Base-by-base conservation (phyloP, 2,888 invertebrate genomes). In the Eilema griseolum region DNA sequence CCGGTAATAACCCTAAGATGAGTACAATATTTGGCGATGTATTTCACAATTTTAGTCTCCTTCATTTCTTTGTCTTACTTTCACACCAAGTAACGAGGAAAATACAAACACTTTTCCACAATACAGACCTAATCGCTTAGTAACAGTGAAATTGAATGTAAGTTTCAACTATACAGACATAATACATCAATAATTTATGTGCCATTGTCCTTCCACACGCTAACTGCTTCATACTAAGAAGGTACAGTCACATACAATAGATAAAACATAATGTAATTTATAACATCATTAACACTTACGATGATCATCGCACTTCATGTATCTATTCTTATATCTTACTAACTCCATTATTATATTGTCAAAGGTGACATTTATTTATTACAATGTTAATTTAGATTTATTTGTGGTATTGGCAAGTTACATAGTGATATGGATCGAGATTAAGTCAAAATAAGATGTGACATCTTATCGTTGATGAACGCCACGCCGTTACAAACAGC, bases 91-190 rank as follows among this genome's bases (percentile, higher is more conserved):
- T 37, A 37, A 62, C 62, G 37, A 16, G 8, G 37, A 62, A 62
- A 37, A 37, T n/a, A 61, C n/a, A 8, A 24, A 62, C 24, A 37
- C 23, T 24, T 33, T 3, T 37, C 24, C 14, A 41, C 11, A 20
- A 62, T 26, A 62, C 41, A 65, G 28, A 65, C 7, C n/a, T 66
- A 57, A 24, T 33, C 24, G 20, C 57, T 66, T 66, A 24, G 66
- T 60, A 60, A 66, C 66, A 59, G 66, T 66, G 66, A 66, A 66
- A 66, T 59, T 60, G 11, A 26, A 60, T 41, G 26, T 26, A n/a
- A 66, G 28, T 66, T 28, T 3, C 24, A 59, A 23, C n/a, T 24
- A 26, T 28, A n/a, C 26, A 41, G 14, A 60, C 57, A 60, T 20
- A n/a, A 41, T 2, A 66, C 24, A 59, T 46, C 24, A 62, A n/a